These are phyloP conservation scores for Melanophora roralis DNA, from an alignment of 2,888 invertebrate species.

Conservation along the genomic window DNA sequence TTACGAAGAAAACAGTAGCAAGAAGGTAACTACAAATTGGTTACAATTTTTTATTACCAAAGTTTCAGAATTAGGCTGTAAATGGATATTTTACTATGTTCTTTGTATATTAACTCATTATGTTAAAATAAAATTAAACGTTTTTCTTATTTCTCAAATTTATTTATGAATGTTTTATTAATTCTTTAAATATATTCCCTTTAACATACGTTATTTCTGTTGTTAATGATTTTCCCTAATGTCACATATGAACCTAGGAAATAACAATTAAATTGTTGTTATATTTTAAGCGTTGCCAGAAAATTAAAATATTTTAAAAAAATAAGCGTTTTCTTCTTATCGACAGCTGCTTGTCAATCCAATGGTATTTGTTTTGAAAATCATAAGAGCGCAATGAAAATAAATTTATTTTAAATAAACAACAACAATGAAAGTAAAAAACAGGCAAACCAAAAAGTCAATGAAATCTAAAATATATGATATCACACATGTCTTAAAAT, in stretches of 20 bases:
- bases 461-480: conserved; percentile 59
- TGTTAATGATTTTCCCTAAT: conserved; percentile 22
- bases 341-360: conserved; percentile 60
- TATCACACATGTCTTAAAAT: conserved; percentile 57
- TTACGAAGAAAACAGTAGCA: too few species aligned
- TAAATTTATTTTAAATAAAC: conserved; percentile 32
- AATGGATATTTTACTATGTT: too few species aligned
- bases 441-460: conserved; percentile 27
- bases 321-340: conserved; percentile 31
- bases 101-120: too few species aligned
- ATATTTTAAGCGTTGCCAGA: background rate
- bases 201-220: background rate
- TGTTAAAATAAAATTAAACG: too few species aligned
- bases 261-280: conserved; percentile 52
- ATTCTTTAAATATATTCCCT: conserved; percentile 17
- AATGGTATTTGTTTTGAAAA: background rate
- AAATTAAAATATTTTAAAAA: background rate
- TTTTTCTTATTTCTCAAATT: too few species aligned
- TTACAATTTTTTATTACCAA: too few species aligned
- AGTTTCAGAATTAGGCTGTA: too few species aligned
- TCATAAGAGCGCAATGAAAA: background rate
- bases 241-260: conserved; percentile 38
- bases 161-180: conserved; percentile 10
- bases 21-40: too few species aligned
- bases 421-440: conserved; percentile 1